Base-by-base conservation (phyloP, 2,797 vertebrate genomes). In the Scarus forsteni region DNA sequence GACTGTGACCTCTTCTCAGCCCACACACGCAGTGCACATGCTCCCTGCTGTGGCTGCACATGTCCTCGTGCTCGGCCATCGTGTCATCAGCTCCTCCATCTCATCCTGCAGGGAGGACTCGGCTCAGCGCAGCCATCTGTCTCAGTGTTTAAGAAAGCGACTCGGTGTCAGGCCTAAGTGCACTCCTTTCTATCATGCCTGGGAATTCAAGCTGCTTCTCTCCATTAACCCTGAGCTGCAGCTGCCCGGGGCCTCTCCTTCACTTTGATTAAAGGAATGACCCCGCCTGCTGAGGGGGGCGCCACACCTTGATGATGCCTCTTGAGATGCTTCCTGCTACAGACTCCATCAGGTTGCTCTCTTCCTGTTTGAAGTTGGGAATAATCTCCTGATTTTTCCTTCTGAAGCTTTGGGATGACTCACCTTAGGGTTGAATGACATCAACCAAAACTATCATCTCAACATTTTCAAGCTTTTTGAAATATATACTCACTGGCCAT, bases 261-360 rank as follows among this genome's bases (percentile, higher is more conserved):
- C 66, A 48, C 79, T 90, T 85, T 88, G 83, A 91, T 89, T 87
- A 84, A 85, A 84, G 77, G 79, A 75, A 55, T 66, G 74, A 74
- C 70, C 76, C 59, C 58, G 45, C 72, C 75, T 27, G 10, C 66
- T 42, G 44, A 34, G 40, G 36, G 56, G 27, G 10, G 6, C 6
- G 6, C 6, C 48, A 79, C 61, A 83, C 68, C 80, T 70, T 63
- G 50, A 54, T 59, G 69, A 75, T 62, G 49, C 54, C 73, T 77
- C 75, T 59, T 48, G 67, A 77, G 75, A 73, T 54, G 55, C 51
- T 70, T 52, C 60, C 56, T 65, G 39, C 66, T 5, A 34, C 56
- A 51, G 57, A 67, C 46, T 49, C 53, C 60, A 27, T 67, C 54
- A 65, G 57, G 10, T 8, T 4, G 8, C 42, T 27, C 15, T 70